Base-by-base conservation (phyloP, 2,113 vertebrate species). In the Lates calcarifer region DNA sequence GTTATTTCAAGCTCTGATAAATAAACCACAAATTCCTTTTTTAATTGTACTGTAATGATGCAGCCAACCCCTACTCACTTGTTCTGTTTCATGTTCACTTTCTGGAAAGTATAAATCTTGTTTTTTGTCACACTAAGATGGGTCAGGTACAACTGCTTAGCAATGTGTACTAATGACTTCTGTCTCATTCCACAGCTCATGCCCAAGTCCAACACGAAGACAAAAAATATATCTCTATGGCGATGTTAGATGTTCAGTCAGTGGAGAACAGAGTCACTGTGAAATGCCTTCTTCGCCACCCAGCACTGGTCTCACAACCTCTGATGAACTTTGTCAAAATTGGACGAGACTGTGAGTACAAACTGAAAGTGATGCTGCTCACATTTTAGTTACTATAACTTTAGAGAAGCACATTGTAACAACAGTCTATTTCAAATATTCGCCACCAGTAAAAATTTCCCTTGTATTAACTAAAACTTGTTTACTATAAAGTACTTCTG, bases 221-320 rank as follows among this genome's bases (percentile, higher is more conserved):
- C 9, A 77, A 79, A 3, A 92, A 73, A 63, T 87, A 75, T 53
- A 28, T 58, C 3, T 78, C 91, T 6, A 43, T 6, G 9, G 85
- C n/a, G 12, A 43, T 62, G 1, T 6, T 94, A 22, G 24, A 20
- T 1, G 0, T 95, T 28, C n/a, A 72, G 13, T 14, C 84, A 3
- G 47, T 77, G 20, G 24, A 60, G 51, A 86, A 58, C 10, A 84
- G 43, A 67, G 39, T 77, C 35, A 73, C 57, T 8, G 85, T 96
- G 60, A 94, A 85, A 82, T 96, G 95, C 68, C 24, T 95, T 1
- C 85, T 90, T 56, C 90, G 22, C 15, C 90, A 95, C 67, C 83
- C 83, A n/a, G 74, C 81, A 22, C 67, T 90, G 35, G n/a, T 51
- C 56, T 29, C 70, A 20, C 0, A 33, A n/a, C 41, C 71, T 24